Conservation (phyloP, 2,888 invertebrate species). For the Diloba caeruleocephala region DNA sequence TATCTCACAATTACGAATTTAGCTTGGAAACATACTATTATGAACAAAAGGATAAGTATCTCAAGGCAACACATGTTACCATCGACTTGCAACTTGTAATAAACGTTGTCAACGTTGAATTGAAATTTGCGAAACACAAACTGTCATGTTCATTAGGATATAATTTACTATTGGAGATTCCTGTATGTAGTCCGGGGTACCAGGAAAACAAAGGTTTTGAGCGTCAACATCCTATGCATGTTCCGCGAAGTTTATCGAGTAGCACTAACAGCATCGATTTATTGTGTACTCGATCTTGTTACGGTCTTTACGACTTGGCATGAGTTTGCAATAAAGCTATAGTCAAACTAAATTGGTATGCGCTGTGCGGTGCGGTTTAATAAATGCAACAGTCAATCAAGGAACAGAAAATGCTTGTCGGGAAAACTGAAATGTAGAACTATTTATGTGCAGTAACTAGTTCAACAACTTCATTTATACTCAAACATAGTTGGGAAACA, state of each 20-base stretch:
- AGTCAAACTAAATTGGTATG: conserved; percentile 52
- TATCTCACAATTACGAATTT: no score
- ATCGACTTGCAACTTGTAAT: conserved; percentile 1
- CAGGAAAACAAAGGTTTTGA: conserved; percentile 20
- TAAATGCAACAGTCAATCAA: conserved; percentile 16
- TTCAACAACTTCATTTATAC: no score
- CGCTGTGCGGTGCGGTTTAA: conserved; percentile 36
- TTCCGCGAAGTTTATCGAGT: conserved; percentile 43
- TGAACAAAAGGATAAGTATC: neutral
- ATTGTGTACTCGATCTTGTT: conserved; percentile 54
- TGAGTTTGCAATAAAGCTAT: conserved; percentile 62
- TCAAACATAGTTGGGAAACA: conserved; percentile 2
- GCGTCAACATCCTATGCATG: conserved; percentile 38
- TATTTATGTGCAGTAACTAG: neutral
- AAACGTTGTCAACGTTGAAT: conserved; percentile 20
- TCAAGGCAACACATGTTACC: conserved; percentile 2
- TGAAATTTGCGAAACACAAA: conserved; percentile 7
- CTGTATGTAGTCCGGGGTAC: conserved; percentile 8
- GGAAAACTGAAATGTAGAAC: conserved; percentile 9
- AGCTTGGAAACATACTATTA: no score
- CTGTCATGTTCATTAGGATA: neutral
- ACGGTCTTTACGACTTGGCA: conserved; percentile 78
- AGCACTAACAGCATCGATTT: conserved; percentile 50
- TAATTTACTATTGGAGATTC: conserved; percentile 5
- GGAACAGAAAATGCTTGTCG: conserved; percentile 19